Percentiles rank a stretch among this genome's conserved stretches.
Conservation (phyloP, 1,140 invertebrate genomes). For the Drosophila murphyi region DNA sequence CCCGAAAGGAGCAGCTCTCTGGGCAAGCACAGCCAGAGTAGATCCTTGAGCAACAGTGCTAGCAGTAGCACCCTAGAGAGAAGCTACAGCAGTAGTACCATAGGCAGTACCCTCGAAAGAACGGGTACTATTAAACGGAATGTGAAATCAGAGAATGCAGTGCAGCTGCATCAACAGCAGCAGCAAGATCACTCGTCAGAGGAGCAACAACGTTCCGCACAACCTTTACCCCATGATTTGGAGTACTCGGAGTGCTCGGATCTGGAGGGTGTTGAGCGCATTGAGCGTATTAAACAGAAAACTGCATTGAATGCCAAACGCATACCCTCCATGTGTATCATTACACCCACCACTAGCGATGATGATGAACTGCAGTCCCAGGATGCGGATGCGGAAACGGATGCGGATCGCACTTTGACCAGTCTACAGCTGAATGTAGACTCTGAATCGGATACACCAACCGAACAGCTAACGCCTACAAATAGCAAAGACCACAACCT, state of each 20-base stretch:
- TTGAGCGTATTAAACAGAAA: constrained; percentile 93
- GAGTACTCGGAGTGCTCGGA: constrained; percentile 93
- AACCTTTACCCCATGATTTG: constrained; percentile 49
- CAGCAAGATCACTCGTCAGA: constrained; percentile 13
- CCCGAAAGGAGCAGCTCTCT: constrained; percentile 91
- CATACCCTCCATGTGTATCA: constrained; percentile 96
- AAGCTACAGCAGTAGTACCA: constrained; percentile 86
- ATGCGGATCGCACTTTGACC: constrained; percentile 69
- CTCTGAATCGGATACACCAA: constrained; percentile 24
- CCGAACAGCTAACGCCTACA: constrained; percentile 65
- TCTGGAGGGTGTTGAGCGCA: constrained; percentile 92
- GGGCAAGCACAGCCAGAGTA: constrained; percentile 85
- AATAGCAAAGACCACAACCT: constrained; percentile 79
- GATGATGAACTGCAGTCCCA: constrained; percentile 89
- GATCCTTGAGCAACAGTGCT: constrained; percentile 78
- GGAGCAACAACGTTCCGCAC: constrained; percentile 30
- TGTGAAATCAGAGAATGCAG: constrained; percentile 51
- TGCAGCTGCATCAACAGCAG: constrained; percentile 30
- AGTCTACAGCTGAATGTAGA: constrained; percentile 66
- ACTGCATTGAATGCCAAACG: constrained; percentile 93
- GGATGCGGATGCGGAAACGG: constrained; percentile 51
- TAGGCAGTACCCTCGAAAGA: constrained; percentile 84
- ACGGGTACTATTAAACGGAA: constrained; percentile 86
- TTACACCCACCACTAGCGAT: constrained; percentile 94
- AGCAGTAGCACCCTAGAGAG: constrained; percentile 86